These are phyloP conservation scores for Cottus gobio DNA, from an alignment of 2,113 vertebrate genomes.

Conservation along the genomic window DNA sequence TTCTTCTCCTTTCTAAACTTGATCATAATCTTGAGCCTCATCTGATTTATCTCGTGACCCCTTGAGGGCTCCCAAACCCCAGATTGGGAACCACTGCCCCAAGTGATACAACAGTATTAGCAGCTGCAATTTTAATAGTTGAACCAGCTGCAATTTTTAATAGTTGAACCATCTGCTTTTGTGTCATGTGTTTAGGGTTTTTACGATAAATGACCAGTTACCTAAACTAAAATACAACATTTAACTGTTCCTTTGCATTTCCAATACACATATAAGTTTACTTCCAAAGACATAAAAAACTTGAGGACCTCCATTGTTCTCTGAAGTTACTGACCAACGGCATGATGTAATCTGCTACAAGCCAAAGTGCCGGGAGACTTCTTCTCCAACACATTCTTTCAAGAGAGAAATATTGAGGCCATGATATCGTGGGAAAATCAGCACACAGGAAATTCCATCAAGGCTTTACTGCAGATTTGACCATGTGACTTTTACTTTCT, in stretches of 20 bases:
- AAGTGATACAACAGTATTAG: not conserved
- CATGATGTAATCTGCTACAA: constrained; percentile 14
- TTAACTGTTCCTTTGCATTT: no score
- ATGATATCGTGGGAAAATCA: constrained; percentile 60
- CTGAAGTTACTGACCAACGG: not conserved
- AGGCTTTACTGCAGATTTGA: constrained; percentile 39
- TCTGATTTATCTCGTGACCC: not conserved
- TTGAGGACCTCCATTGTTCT: not conserved
- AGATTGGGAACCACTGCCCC: not conserved
- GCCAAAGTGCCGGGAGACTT: not conserved
- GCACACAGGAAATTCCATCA: constrained; percentile 61
- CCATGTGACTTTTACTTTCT: constrained; percentile 33
- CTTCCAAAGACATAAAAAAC: not conserved
- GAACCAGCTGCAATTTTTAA: not conserved
- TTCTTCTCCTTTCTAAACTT: not conserved
- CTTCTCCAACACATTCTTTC: constrained; percentile 11
- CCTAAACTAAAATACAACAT: not conserved
- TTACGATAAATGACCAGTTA: not conserved
- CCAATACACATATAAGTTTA: not conserved
- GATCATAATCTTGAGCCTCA: not conserved
- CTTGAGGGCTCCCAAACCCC: not conserved
- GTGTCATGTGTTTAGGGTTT: not conserved
- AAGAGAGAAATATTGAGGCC: constrained; percentile 33
- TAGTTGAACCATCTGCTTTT: not conserved
- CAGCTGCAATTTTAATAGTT: not conserved